Conservation (phyloP, 2,888 invertebrate species). For the Zeuzera pyrina region DNA sequence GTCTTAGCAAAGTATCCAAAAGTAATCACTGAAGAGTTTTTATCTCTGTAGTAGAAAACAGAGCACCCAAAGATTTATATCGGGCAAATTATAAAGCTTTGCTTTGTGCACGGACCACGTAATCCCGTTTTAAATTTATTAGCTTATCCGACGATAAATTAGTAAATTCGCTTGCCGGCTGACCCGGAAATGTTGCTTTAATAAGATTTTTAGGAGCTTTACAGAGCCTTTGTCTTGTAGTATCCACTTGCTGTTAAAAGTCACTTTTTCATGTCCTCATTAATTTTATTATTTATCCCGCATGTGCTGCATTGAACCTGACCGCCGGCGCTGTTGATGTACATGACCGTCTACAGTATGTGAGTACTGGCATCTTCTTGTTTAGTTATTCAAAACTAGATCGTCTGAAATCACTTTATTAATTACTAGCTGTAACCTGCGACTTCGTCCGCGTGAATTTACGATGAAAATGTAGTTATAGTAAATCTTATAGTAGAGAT, state of each 20-base stretch:
- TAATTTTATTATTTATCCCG: conserved; percentile 25
- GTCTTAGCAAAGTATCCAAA: too few relatives aligned
- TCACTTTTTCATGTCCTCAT: conserved; percentile 4
- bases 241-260: neutral
- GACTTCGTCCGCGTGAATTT: too few relatives aligned
- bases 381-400: too few relatives aligned
- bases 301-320: conserved; percentile 25
- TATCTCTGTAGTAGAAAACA: too few relatives aligned
- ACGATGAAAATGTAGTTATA: too few relatives aligned
- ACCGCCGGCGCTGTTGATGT: conserved; percentile 19
- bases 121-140: conserved; percentile 70
- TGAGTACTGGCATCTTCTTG: too few relatives aligned
- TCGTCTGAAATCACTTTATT: too few relatives aligned
- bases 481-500: too few relatives aligned
- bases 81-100: conserved; percentile 64
- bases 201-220: neutral
- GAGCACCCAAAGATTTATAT: conserved; percentile 66
- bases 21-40: too few relatives aligned
- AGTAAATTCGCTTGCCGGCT: conserved; percentile 56
- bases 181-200: conserved; percentile 13
- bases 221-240: too few relatives aligned
- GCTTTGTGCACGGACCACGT: conserved; percentile 57
- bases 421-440: too few relatives aligned
- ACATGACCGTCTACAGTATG: conserved; percentile 40
- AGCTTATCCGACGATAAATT: conserved; percentile 65